Evolutionary conservation across 2,797 vertebrate species (phyloP).

Genomic region (Scomberomorus guttatus): DNA sequence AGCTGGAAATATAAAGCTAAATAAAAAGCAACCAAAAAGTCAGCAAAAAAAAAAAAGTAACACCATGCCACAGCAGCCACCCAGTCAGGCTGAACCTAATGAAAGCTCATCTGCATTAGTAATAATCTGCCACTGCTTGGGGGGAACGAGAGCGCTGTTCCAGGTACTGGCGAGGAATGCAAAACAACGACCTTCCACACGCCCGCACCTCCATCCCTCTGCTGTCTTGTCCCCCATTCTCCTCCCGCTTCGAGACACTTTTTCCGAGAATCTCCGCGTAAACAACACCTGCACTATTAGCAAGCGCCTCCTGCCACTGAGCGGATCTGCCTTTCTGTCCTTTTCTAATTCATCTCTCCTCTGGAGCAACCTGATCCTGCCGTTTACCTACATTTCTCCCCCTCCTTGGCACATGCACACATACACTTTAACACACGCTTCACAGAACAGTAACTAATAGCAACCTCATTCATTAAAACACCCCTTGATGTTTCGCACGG

Average conservation of each 20-base stretch:
- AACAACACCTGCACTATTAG: constrained; percentile 62
- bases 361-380: constrained; percentile 65
- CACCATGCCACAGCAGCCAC: constrained; percentile 19
- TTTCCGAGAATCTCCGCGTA: constrained; percentile 35
- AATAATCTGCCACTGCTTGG: constrained; percentile 66
- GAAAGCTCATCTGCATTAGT: constrained; percentile 73
- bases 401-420: constrained; percentile 37
- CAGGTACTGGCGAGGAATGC: constrained; percentile 66
- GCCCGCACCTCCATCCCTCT: constrained; percentile 9
- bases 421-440: constrained; percentile 70
- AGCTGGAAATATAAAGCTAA: constrained; percentile 27
- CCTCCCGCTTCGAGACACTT: constrained; percentile 21
- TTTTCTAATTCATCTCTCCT: constrained; percentile 62
- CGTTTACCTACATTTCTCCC: constrained; percentile 53
- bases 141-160: constrained; percentile 44
- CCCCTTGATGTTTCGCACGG: constrained; percentile 81
- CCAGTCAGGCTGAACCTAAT: constrained; percentile 64
- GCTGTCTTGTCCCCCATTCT: constrained; percentile 4
- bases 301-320: constrained; percentile 9
- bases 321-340: constrained; percentile 36
- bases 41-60: constrained; percentile 48
- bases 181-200: constrained; percentile 62
- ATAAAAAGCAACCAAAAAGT: constrained; percentile 38
- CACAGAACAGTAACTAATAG: constrained; percentile 87
- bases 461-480: constrained; percentile 86